Evolutionary conservation across 2,797 vertebrate genomes (phyloP).

Genomic region (Meda fulgida): DNA sequence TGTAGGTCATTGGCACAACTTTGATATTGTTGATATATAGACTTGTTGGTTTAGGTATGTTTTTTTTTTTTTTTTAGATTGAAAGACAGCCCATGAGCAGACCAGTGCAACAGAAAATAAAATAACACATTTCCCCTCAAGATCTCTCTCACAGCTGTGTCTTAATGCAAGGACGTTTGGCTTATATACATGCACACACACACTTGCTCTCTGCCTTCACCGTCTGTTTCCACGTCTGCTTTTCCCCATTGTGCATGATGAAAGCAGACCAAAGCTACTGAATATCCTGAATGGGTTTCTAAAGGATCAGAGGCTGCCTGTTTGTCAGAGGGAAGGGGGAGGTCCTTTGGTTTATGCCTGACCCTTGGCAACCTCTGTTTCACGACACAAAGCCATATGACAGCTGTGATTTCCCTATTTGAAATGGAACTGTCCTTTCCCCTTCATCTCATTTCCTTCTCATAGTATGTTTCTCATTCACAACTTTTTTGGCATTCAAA

Average conservation of each 20-base stretch:
- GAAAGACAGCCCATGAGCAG: constrained; percentile 27
- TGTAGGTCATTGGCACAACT: neutral
- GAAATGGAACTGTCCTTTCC: constrained; percentile 33
- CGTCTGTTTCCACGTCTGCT: constrained; percentile 23
- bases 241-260: constrained; percentile 29
- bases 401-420: constrained; percentile 27
- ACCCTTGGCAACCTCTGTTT: constrained; percentile 32
- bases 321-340: constrained; percentile 1
- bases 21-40: neutral
- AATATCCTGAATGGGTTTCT: constrained; percentile 41
- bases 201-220: constrained; percentile 24
- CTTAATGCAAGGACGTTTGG: constrained; percentile 43
- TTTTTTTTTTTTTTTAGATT: neutral
- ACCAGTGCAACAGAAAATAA: constrained; percentile 41
- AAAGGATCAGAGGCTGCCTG: constrained; percentile 45
- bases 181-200: constrained; percentile 22
- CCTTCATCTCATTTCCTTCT: constrained; percentile 21
- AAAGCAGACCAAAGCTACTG: constrained; percentile 44
- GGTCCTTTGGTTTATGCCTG: constrained; percentile 20
- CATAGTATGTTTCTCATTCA: constrained; percentile 20
- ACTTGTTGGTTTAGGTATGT: neutral
- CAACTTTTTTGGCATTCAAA: neutral
- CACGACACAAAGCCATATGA: constrained; percentile 15
- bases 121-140: constrained; percentile 31
- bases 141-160: constrained; percentile 42